A percentile compares a stretch with the other conserved stretches of the same genome.
These are phyloP conservation scores for Rynchops niger DNA, from an alignment of 2,113 vertebrate species.

Conservation along the genomic window DNA sequence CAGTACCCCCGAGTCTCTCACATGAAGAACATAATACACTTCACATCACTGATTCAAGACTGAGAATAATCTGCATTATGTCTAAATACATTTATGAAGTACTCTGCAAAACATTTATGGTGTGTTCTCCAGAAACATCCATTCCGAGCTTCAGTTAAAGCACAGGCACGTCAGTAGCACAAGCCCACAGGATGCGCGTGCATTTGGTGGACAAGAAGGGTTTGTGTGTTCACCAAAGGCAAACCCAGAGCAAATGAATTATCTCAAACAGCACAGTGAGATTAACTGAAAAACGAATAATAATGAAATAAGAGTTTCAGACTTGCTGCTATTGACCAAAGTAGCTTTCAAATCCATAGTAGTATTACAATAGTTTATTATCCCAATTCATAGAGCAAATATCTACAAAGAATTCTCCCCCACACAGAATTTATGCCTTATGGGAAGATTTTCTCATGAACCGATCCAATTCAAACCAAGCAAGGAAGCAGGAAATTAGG, in stretches of 20 bases:
- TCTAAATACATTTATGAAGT: background rate
- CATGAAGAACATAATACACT: background rate
- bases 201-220: background rate
- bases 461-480: background rate
- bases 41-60: background rate
- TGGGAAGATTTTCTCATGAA: constrained; percentile 2
- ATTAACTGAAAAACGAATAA: background rate
- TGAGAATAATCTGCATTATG: background rate
- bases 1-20: background rate
- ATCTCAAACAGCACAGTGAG: background rate
- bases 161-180: background rate
- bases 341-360: background rate
- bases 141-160: background rate
- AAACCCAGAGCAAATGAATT: background rate
- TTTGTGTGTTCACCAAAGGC: background rate
- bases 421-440: background rate
- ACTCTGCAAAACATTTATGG: background rate
- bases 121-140: background rate
- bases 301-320: background rate
- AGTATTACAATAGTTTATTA: background rate
- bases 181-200: fast-evolving
- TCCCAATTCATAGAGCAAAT: background rate
- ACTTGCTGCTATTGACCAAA: background rate
- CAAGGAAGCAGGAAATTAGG: constrained; percentile 25
- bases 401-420: background rate